These are phyloP conservation scores for Oxycera nigricornis DNA, from an alignment of 2,888 invertebrate genomes.

Conservation along the genomic window DNA sequence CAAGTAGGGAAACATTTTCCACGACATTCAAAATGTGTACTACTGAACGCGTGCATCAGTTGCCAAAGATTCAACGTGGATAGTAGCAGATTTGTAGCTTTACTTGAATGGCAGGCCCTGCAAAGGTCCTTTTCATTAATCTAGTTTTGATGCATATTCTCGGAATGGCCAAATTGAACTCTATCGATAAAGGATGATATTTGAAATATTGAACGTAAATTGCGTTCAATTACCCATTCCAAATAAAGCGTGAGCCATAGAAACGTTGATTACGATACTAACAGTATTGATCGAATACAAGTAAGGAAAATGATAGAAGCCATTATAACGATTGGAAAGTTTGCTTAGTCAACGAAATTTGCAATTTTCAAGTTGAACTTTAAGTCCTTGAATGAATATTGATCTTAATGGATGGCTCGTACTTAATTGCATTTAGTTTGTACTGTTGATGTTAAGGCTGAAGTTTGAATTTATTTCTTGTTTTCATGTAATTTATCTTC, in stretches of 20 bases:
- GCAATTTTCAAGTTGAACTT: too few relatives aligned
- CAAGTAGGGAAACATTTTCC: constrained; percentile 29
- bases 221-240: constrained; percentile 24
- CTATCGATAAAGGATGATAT: constrained; percentile 11
- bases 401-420: too few relatives aligned
- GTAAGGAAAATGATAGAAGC: not conserved
- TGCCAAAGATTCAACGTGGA: not conserved
- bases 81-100: not conserved
- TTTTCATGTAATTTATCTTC: too few relatives aligned
- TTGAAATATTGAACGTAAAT: constrained; percentile 22
- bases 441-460: too few relatives aligned
- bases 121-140: not conserved
- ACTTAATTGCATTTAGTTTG: too few relatives aligned
- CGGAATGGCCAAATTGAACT: not conserved
- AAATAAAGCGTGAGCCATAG: not conserved
- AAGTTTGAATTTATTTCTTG: too few relatives aligned
- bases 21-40: not conserved
- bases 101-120: not conserved
- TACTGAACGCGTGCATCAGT: not conserved
- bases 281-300: not conserved
- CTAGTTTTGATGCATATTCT: constrained; percentile 1
- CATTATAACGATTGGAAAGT: too few relatives aligned
- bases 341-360: too few relatives aligned
- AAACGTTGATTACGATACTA: not conserved
- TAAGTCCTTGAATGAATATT: too few relatives aligned